phyloP scores from a whole-genome alignment of 1,140 invertebrate genomes.

The Drosophila pseudoobscura region DNA sequence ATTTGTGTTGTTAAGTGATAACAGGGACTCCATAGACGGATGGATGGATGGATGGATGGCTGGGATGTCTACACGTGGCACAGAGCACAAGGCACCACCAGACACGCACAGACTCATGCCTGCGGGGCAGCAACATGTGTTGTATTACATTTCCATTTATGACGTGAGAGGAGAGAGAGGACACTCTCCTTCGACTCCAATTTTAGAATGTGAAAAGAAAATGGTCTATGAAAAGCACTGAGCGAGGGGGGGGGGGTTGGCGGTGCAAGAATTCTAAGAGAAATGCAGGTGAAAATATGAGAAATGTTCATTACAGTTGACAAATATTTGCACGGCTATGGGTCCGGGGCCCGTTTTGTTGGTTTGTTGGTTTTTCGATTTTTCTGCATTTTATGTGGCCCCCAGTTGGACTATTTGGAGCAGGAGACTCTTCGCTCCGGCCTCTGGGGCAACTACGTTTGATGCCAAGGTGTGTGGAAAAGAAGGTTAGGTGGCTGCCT shows the following conservation, averaged over 20 bases:
- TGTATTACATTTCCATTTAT: constrained; percentile 78
- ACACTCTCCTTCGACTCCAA: constrained; percentile 17
- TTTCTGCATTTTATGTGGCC: constrained; percentile 57
- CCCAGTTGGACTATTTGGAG: constrained; percentile 31
- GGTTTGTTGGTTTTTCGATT: constrained; percentile 52
- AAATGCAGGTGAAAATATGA: constrained; percentile 63
- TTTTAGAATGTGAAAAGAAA: constrained; percentile 74
- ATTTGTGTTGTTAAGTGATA: constrained; percentile 80
- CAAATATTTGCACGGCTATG: constrained; percentile 69
- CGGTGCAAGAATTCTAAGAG: constrained; percentile 36
- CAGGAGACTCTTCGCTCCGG: neutral
- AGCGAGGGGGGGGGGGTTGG: neutral
- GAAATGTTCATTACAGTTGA: constrained; percentile 82
- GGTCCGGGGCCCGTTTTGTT: constrained; percentile 25
- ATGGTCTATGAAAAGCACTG: constrained; percentile 63
- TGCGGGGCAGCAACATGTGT: constrained; percentile 74
- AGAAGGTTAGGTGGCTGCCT: too few relatives aligned
- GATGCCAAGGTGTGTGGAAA: neutral
- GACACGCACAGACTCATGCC: constrained; percentile 42
- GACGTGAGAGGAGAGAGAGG: constrained; percentile 20
- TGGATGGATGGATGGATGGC: constrained; percentile 3
- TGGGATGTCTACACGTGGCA: constrained; percentile 38
- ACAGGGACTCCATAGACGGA: constrained; percentile 33
- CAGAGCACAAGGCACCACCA: constrained; percentile 36
- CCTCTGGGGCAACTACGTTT: constrained; percentile 38